A percentile compares a stretch with the other conserved stretches of the same genome.
Evolutionary conservation across 2,888 invertebrate species (phyloP).

Genomic region (Perizoma affinitatum): DNA sequence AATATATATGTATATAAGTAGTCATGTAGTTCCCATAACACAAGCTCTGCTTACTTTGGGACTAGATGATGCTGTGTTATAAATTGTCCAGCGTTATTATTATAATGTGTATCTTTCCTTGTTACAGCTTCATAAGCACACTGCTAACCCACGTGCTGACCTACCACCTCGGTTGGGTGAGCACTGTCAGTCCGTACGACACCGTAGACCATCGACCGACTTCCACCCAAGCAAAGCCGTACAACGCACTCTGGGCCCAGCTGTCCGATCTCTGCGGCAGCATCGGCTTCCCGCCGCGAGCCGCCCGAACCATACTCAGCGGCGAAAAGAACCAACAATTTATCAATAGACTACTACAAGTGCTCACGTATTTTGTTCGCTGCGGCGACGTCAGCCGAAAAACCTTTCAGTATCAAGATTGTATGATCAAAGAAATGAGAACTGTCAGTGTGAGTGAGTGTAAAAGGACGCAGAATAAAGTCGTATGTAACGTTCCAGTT

Average conservation of each 20-base stretch:
- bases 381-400: constrained; percentile 88
- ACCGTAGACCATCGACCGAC: constrained; percentile 52
- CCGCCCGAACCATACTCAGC: constrained; percentile 91
- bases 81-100: too few species aligned
- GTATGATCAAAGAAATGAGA: constrained; percentile 65
- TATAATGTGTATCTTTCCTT: constrained; percentile 32
- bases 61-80: too few species aligned
- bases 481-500: constrained; percentile 51
- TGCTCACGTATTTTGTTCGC: constrained; percentile 94
- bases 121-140: constrained; percentile 94
- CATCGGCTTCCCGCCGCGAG: constrained; percentile 89
- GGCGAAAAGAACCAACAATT: constrained; percentile 86
- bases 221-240: constrained; percentile 74
- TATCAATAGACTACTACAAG: constrained; percentile 89
- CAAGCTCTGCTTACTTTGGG: too few species aligned
- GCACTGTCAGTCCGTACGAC: constrained; percentile 87
- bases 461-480: constrained; percentile 42
- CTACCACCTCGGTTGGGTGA: constrained; percentile 96
- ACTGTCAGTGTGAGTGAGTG: constrained; percentile 50
- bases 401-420: constrained; percentile 62
- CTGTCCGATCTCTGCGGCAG: constrained; percentile 94
- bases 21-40: too few species aligned
- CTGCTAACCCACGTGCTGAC: constrained; percentile 94
- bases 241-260: constrained; percentile 96
- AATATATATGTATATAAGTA: too few species aligned